Conservation (phyloP, 2,113 vertebrate genomes). For the Cryptomyrus ogoouensis region DNA sequence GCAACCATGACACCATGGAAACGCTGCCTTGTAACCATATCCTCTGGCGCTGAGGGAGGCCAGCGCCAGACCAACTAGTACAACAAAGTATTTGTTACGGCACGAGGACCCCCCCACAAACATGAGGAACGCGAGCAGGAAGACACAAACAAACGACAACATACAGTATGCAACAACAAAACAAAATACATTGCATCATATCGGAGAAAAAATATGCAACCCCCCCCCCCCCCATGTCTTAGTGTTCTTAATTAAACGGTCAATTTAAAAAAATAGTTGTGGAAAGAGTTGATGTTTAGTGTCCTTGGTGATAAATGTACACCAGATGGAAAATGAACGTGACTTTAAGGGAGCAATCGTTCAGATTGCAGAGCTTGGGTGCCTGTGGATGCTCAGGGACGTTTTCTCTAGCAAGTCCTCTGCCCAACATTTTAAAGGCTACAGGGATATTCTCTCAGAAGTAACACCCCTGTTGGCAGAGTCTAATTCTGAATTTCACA, state of each 20-base stretch:
- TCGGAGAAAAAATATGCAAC: neutral
- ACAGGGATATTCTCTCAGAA: neutral
- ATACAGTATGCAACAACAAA: neutral
- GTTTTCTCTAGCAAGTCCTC: neutral
- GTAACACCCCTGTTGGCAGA: neutral
- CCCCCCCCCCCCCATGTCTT: too few relatives aligned
- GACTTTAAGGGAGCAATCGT: neutral
- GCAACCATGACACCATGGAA: neutral
- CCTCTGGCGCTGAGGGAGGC: neutral
- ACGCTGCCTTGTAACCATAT: neutral
- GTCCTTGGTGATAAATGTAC: neutral
- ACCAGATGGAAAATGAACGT: constrained; percentile 1
- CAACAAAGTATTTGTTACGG: neutral
- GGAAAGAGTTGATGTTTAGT: neutral
- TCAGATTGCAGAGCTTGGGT: neutral
- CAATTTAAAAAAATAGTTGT: neutral
- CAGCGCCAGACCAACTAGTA: neutral
- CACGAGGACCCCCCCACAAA: neutral
- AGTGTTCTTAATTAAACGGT: neutral
- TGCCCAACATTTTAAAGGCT: neutral
- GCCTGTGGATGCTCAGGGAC: neutral
- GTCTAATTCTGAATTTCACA: neutral
- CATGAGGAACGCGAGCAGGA: neutral
- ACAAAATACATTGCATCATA: neutral
- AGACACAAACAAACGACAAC: neutral